A percentile compares a stretch with the other conserved stretches of the same genome.
Evolutionary conservation across 2,797 vertebrate genomes (phyloP).

Genomic region (Myripristis murdjan): DNA sequence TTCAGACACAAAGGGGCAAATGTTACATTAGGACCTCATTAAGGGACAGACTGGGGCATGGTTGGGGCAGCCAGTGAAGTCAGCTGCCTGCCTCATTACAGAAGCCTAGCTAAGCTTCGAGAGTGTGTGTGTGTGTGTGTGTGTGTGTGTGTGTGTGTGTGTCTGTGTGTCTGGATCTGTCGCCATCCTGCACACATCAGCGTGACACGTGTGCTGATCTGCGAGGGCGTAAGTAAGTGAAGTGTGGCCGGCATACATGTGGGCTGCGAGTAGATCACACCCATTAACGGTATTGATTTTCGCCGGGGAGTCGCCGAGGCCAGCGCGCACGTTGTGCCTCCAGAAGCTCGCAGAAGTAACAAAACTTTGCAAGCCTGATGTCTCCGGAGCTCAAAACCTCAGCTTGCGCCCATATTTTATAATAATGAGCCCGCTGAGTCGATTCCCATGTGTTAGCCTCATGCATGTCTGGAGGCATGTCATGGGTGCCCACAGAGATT

Average conservation of each 20-base stretch:
- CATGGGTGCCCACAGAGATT: slow-evolving; percentile 17
- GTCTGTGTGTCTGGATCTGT: neutral
- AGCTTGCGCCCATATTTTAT: slow-evolving; percentile 15
- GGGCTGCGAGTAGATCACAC: slow-evolving; percentile 19
- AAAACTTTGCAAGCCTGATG: neutral
- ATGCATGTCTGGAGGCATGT: slow-evolving; percentile 26
- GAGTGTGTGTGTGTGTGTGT: slow-evolving; percentile 11
- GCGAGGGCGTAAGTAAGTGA: slow-evolving; percentile 20
- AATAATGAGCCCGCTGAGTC: slow-evolving; percentile 28
- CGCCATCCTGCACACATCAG: slow-evolving; percentile 20
- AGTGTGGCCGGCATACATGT: slow-evolving; percentile 7
- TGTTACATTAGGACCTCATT: slow-evolving; percentile 64
- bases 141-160: neutral
- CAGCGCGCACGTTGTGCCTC: neutral
- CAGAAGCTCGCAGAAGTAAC: slow-evolving; percentile 1
- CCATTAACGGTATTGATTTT: slow-evolving; percentile 22
- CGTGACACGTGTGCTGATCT: slow-evolving; percentile 31
- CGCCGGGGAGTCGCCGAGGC: too few species aligned
- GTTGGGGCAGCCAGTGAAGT: slow-evolving; percentile 45
- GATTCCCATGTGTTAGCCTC: slow-evolving; percentile 21
- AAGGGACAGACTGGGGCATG: slow-evolving; percentile 40
- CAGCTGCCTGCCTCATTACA: slow-evolving; percentile 56
- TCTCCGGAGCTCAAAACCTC: slow-evolving; percentile 7
- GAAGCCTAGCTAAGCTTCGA: slow-evolving; percentile 1
- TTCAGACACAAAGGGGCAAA: slow-evolving; percentile 28